Base-by-base conservation (phyloP, 30 jellyfish, hydroid and myxozoan genomes). In the Clytia hemisphaerica region DNA sequence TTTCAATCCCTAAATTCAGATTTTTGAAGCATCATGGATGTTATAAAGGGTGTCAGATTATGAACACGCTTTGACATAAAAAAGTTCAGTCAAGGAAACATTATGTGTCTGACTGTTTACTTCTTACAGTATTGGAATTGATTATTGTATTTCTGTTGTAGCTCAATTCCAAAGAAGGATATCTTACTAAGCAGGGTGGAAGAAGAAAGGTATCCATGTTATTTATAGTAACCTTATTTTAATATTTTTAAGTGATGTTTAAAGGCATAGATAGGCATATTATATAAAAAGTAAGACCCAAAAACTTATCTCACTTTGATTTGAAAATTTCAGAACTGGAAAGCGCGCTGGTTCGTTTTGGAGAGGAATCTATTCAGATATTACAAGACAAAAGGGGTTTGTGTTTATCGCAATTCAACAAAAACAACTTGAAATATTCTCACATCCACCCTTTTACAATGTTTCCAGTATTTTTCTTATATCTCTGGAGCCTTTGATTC, bases 101-200 rank as follows among this genome's bases (percentile, higher is more conserved):
- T n/a, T n/a, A n/a, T n/a, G n/a, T n/a, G n/a, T n/a, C n/a, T n/a
- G n/a, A n/a, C n/a, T n/a, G n/a, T n/a, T n/a, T n/a, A n/a, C n/a
- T n/a, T n/a, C n/a, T n/a, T n/a, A n/a, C n/a, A n/a, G n/a, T n/a
- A n/a, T n/a, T n/a, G n/a, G n/a, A n/a, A n/a, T n/a, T 53, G 0
- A 0, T 53, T n/a, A n/a, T 62, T 1, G 29, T 68, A 33, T 61
- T 29, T 14, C 27, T 76, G 22, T 19, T 54, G 18, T 45, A 88
- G 97, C 67, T 88, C 14, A 88, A 79, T 71, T 88, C 97, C 12
- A 88, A 88, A 46, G 97, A 88, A 79, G 97, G 97, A 32, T 88
- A 88, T 28, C 61, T 88, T 16, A 88, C 97, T 28, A 88, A 88
- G 55, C 93, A 72, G 60, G 97, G 97, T 25, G 74, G 74, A 37